A percentile compares a stretch with the other conserved stretches of the same genome.
These are phyloP conservation scores for Dinocampus coccinellae DNA, from an alignment of 2,888 invertebrate species.

Conservation along the genomic window DNA sequence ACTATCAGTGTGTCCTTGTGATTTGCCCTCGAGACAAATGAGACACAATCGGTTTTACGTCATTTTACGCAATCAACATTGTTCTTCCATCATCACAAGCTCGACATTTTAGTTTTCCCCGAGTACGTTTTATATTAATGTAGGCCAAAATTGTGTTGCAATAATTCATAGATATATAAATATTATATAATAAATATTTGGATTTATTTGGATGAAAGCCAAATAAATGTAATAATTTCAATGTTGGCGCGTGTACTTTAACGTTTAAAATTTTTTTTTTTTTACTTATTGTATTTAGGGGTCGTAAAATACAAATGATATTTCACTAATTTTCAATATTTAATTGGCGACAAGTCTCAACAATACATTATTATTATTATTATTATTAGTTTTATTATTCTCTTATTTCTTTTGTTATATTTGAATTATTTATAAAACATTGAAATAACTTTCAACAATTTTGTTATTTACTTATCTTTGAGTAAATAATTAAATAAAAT, in stretches of 20 bases:
- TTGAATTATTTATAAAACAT: too few relatives aligned
- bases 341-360: too few relatives aligned
- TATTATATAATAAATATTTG: background rate
- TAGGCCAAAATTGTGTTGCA: slow-evolving; percentile 42
- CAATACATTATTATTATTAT: too few relatives aligned
- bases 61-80: slow-evolving; percentile 33
- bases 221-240: slow-evolving; percentile 26
- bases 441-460: too few relatives aligned
- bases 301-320: background rate
- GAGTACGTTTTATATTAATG: slow-evolving; percentile 37
- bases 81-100: slow-evolving; percentile 28
- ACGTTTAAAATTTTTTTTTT: slow-evolving; percentile 6
- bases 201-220: slow-evolving; percentile 12
- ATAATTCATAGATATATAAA: slow-evolving; percentile 24
- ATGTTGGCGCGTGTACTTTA: background rate
- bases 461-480: too few relatives aligned
- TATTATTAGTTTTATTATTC: too few relatives aligned
- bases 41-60: slow-evolving; percentile 21
- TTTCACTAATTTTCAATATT: background rate
- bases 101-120: slow-evolving; percentile 33
- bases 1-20: slow-evolving; percentile 2
- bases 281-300: background rate
- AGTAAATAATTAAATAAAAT: background rate
- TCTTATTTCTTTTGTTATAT: too few relatives aligned
- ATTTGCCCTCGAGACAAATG: slow-evolving; percentile 27